A percentile compares a stretch with the other conserved stretches of the same genome.
Evolutionary conservation across 1,140 invertebrate genomes (phyloP).

Genomic region (silkworm (Bombyx mori)): DNA sequence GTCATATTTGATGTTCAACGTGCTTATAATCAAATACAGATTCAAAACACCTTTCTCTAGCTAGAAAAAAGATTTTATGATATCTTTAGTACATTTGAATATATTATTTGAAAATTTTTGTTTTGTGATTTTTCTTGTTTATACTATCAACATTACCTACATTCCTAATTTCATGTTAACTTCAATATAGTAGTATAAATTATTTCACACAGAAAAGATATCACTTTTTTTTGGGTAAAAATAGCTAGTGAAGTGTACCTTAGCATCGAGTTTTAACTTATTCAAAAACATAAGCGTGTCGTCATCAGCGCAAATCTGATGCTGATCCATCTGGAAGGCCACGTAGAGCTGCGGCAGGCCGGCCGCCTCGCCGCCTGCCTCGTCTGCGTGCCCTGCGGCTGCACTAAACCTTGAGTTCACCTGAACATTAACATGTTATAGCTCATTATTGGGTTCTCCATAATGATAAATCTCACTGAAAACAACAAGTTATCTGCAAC

Average conservation of each 20-base stretch:
- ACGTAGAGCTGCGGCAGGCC: slow-evolving; percentile 74
- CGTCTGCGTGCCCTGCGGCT: slow-evolving; percentile 30
- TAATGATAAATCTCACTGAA: not conserved
- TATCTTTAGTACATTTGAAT: not conserved
- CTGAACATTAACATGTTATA: slow-evolving; percentile 24
- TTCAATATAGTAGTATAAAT: too few species aligned
- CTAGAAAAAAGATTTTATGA: slow-evolving; percentile 48
- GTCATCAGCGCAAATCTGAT: slow-evolving; percentile 74
- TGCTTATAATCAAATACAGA: slow-evolving; percentile 78
- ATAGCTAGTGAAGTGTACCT: slow-evolving; percentile 63
- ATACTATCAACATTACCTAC: not conserved
- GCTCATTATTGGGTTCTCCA: not conserved
- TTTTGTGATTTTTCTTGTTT: not conserved
- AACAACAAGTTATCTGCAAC: not conserved
- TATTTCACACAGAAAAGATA: too few species aligned
- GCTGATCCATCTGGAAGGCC: slow-evolving; percentile 76
- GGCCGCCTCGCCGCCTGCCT: slow-evolving; percentile 29
- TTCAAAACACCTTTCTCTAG: slow-evolving; percentile 77
- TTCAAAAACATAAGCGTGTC: slow-evolving; percentile 77
- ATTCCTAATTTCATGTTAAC: too few species aligned
- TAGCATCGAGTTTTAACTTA: slow-evolving; percentile 80
- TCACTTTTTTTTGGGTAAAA: not conserved
- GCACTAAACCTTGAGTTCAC: slow-evolving; percentile 68
- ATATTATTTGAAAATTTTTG: not conserved
- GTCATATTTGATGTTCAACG: slow-evolving; percentile 78